Evolutionary conservation across 2,888 invertebrate genomes (phyloP).

Genomic region (Diarsia dahlii): DNA sequence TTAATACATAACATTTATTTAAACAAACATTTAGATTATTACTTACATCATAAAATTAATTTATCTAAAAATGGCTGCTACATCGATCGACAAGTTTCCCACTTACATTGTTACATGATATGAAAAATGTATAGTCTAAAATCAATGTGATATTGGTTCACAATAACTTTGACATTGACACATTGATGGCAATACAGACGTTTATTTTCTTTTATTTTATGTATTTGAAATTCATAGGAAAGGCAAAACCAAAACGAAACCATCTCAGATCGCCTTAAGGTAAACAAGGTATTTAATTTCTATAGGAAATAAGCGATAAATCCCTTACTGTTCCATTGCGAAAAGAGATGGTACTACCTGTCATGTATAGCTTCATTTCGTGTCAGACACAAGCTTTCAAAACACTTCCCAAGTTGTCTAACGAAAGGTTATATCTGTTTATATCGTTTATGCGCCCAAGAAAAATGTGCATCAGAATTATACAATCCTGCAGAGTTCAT

Average conservation of each 20-base stretch:
- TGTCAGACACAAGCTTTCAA: neutral
- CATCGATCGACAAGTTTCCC: neutral
- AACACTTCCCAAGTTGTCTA: neutral
- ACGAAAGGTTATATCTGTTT: neutral
- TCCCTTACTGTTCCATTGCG: neutral
- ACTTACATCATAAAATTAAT: neutral
- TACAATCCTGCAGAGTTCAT: conserved; percentile 53
- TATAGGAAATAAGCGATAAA: neutral
- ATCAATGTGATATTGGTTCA: neutral
- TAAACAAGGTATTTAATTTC: neutral
- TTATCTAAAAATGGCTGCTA: neutral
- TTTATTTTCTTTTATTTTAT: neutral
- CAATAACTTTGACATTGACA: neutral
- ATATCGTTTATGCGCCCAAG: conserved; percentile 36
- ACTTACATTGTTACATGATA: neutral
- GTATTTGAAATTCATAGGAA: neutral
- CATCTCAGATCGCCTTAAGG: neutral
- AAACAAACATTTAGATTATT: neutral
- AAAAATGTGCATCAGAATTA: conserved; percentile 17
- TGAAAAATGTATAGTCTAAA: neutral
- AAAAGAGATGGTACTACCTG: neutral
- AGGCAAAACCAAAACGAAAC: neutral
- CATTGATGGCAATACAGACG: neutral
- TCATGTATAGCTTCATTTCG: neutral
- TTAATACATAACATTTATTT: too few relatives aligned